Evolutionary conservation across 2,113 vertebrate species (phyloP), one percentile per base, ranked within the genome.

Genomic region (Phrynocephalus versicolor): DNA sequence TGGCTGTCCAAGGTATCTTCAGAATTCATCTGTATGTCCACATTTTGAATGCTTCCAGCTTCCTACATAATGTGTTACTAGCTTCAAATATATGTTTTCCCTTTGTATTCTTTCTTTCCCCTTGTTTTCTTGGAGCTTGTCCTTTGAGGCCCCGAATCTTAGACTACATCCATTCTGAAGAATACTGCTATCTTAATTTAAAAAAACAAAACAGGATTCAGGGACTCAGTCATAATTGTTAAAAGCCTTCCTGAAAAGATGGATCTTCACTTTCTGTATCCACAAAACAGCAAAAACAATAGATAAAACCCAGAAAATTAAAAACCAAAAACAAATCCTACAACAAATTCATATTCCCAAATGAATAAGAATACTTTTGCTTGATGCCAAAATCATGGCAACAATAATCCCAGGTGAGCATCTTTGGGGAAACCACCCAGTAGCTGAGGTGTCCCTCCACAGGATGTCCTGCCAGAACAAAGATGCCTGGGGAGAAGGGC

Each of bases 1-100:
- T n/a, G n/a, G n/a, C n/a, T n/a, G n/a, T n/a, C n/a, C n/a, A n/a
- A n/a, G n/a, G n/a, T n/a, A n/a, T n/a, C n/a, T n/a, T n/a, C n/a
- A n/a, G n/a, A n/a, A n/a, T n/a, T n/a, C n/a, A n/a, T n/a, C n/a
- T n/a, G n/a, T n/a, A n/a, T n/a, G n/a, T n/a, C n/a, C n/a, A n/a
- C n/a, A n/a, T n/a, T n/a, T n/a, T n/a, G n/a, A n/a, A n/a, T n/a
- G n/a, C n/a, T n/a, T n/a, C n/a, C n/a, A n/a, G n/a, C n/a, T n/a
- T n/a, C n/a, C n/a, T n/a, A n/a, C n/a, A n/a, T n/a, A n/a, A n/a
- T n/a, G n/a, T n/a, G n/a, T n/a, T n/a, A n/a, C n/a, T n/a, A 19
- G 21, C 45, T 87, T 78, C 87, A 51, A 72, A 87, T 90, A 80
- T 79, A 85, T n/a, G 72, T 83, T 88, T 87, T n/a, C n/a, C n/a